Evolutionary conservation across 2,888 invertebrate genomes (phyloP).

Genomic region (Matsumyia berberina): DNA sequence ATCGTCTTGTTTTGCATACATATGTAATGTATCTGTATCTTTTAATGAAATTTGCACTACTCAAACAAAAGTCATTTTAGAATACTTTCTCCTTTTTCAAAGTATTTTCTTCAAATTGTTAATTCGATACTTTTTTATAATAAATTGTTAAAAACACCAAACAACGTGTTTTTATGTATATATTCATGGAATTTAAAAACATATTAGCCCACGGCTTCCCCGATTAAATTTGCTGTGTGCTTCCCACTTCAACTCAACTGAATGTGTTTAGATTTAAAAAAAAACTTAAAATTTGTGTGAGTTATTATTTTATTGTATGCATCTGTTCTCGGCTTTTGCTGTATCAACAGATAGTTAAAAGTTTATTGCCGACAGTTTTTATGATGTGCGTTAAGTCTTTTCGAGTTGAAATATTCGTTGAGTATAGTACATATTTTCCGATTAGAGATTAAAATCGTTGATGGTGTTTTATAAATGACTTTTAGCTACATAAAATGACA

Average conservation of each 20-base stretch:
- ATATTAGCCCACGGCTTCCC: constrained; percentile 2
- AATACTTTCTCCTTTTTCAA: not conserved
- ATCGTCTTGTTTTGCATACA: no score
- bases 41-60: not conserved
- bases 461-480: constrained; percentile 25
- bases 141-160: constrained; percentile 3
- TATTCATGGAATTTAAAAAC: constrained; percentile 13
- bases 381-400: constrained; percentile 29
- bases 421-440: not conserved
- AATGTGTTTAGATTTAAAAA: constrained; percentile 1
- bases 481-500: not conserved
- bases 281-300: constrained; percentile 12
- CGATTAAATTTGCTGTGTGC: not conserved
- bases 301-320: constrained; percentile 49
- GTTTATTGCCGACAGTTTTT: constrained; percentile 44
- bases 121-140: not conserved
- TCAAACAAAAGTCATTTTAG: not conserved
- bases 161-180: not conserved
- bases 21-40: no score
- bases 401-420: constrained; percentile 17
- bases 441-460: not conserved
- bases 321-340: constrained; percentile 28
- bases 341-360: constrained; percentile 27
- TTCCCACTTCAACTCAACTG: constrained; percentile 2
- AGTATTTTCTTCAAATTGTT: not conserved